Percentiles rank a stretch among this genome's conserved stretches.
phyloP scores from a whole-genome alignment of 2,113 vertebrate genomes.

The Toxotes chatareus region DNA sequence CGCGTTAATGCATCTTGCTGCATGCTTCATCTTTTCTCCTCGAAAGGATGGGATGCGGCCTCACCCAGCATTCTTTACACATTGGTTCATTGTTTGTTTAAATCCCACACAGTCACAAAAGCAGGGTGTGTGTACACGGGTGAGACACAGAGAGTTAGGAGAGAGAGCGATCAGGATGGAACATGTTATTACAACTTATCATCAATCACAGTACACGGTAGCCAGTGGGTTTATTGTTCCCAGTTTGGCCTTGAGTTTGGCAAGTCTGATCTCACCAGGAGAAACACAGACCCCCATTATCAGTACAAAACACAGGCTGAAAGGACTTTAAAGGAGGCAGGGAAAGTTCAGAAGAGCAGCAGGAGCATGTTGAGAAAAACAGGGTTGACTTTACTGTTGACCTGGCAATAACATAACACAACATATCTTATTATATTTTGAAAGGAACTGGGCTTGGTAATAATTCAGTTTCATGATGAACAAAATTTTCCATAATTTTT shows the following conservation, averaged over 20 bases:
- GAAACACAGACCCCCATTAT: conserved; percentile 17
- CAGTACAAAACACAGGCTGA: conserved; percentile 30
- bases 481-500: not conserved
- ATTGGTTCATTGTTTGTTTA: conserved; percentile 79
- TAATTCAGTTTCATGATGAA: not conserved
- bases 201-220: conserved; percentile 71
- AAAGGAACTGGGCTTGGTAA: not conserved
- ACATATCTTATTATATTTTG: not conserved
- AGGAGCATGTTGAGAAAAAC: not conserved
- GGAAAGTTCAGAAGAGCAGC: conserved; percentile 16
- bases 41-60: conserved; percentile 69
- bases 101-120: conserved; percentile 73
- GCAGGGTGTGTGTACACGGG: conserved; percentile 58
- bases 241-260: conserved; percentile 53
- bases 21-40: conserved; percentile 57
- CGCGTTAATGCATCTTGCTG: conserved; percentile 32
- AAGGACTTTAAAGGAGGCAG: conserved; percentile 13
- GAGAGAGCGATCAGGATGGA: conserved; percentile 63
- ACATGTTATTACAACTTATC: conserved; percentile 72
- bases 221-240: conserved; percentile 72
- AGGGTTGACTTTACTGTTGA: not conserved
- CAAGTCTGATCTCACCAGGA: conserved; percentile 56
- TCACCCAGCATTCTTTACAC: conserved; percentile 80
- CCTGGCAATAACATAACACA: not conserved
- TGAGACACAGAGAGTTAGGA: conserved; percentile 29